These are phyloP conservation scores for Cottoperca gobio DNA, from an alignment of 2,797 vertebrate genomes.

Conservation along the genomic window DNA sequence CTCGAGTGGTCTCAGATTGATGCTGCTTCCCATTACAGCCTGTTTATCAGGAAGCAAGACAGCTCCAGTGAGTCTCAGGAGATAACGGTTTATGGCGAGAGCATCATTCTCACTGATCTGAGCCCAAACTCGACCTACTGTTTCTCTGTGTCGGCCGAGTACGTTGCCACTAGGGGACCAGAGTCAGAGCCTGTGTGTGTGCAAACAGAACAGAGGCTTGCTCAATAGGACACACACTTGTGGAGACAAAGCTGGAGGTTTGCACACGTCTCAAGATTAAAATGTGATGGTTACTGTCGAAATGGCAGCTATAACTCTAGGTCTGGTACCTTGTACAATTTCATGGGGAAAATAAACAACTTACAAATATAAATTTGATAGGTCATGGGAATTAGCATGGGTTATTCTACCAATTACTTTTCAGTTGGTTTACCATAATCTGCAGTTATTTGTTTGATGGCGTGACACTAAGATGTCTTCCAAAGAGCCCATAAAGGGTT, in stretches of 20 bases:
- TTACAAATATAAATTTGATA: too few relatives aligned
- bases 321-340: not conserved
- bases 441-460: not conserved
- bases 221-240: not conserved
- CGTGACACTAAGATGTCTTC: not conserved
- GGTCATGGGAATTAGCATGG: not conserved
- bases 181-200: slow-evolving; percentile 69
- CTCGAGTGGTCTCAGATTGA: slow-evolving; percentile 66
- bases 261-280: not conserved
- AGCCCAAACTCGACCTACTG: slow-evolving; percentile 65
- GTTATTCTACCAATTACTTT: not conserved
- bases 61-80: slow-evolving; percentile 1
- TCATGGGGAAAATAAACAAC: too few relatives aligned
- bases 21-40: slow-evolving; percentile 58
- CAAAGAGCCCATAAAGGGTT: not conserved
- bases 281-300: slow-evolving; percentile 29
- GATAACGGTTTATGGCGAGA: slow-evolving; percentile 53
- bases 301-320: not conserved
- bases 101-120: slow-evolving; percentile 59
- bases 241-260: not conserved
- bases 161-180: slow-evolving; percentile 9
- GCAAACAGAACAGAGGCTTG: slow-evolving; percentile 33
- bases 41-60: slow-evolving; percentile 61
- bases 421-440: not conserved
- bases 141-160: slow-evolving; percentile 56